Evolutionary conservation across 2,113 vertebrate genomes (phyloP).

Genomic region (Edolisoma coerulescens): DNA sequence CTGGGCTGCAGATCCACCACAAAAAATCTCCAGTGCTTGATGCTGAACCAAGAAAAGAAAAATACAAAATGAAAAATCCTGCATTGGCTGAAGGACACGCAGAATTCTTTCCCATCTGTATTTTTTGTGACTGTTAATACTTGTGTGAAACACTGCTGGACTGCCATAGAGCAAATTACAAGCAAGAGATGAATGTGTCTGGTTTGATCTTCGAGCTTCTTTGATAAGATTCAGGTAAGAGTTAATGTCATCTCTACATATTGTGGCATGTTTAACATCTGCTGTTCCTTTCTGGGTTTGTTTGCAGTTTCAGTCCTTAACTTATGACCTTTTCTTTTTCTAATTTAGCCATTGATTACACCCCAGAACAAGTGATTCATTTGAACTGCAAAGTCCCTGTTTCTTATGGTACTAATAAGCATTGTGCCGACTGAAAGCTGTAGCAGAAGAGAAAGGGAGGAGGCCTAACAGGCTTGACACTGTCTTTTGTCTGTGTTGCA

Average conservation of each 20-base stretch:
- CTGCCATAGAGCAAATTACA: background rate
- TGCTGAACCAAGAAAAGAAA: background rate
- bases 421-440: background rate
- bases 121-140: background rate
- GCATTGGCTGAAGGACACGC: background rate
- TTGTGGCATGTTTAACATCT: background rate
- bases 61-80: background rate
- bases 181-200: background rate
- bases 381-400: conserved; percentile 5
- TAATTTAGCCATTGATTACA: background rate
- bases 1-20: background rate
- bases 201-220: background rate
- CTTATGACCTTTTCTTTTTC: background rate
- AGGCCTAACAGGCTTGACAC: background rate
- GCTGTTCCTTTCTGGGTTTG: background rate
- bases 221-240: background rate
- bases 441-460: background rate
- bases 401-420: conserved; percentile 9
- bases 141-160: background rate
- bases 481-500: background rate
- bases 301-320: conserved; percentile 17
- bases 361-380: background rate
- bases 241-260: background rate
- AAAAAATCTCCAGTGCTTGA: background rate
- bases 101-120: background rate